These are phyloP conservation scores for Heliconius hewitsoni DNA, from an alignment of 1,140 invertebrate genomes.

Conservation along the genomic window DNA sequence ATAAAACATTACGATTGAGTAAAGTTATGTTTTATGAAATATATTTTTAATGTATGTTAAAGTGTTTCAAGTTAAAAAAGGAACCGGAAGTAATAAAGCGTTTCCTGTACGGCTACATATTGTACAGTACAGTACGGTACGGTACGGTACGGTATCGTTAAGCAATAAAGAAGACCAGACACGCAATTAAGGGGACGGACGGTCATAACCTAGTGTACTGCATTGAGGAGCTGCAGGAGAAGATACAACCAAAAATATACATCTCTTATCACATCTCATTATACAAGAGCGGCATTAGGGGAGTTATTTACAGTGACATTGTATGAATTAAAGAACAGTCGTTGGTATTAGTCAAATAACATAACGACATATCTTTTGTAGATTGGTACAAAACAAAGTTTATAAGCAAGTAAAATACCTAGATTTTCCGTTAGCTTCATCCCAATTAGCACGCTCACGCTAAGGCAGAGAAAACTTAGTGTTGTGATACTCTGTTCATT, in stretches of 20 bases:
- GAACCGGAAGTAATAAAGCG: slow-evolving; percentile 8
- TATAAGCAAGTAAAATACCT: too few species aligned
- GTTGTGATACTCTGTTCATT: too few species aligned
- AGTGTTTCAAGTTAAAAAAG: background rate
- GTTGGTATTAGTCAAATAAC: too few species aligned
- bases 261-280: too few species aligned
- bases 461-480: too few species aligned
- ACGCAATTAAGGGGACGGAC: background rate
- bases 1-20: background rate
- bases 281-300: background rate
- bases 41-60: slow-evolving; percentile 5
- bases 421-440: too few species aligned
- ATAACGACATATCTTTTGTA: too few species aligned
- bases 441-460: too few species aligned
- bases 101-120: background rate
- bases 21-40: background rate
- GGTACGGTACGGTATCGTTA: background rate
- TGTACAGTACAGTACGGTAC: background rate
- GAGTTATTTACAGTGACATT: background rate
- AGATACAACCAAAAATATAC: background rate
- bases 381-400: background rate
- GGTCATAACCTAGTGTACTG: background rate
- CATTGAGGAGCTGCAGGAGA: background rate
- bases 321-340: background rate
- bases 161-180: background rate